These are phyloP conservation scores for Macaca nemestrina DNA, from an alignment of 2,113 vertebrate species.

Conservation along the genomic window DNA sequence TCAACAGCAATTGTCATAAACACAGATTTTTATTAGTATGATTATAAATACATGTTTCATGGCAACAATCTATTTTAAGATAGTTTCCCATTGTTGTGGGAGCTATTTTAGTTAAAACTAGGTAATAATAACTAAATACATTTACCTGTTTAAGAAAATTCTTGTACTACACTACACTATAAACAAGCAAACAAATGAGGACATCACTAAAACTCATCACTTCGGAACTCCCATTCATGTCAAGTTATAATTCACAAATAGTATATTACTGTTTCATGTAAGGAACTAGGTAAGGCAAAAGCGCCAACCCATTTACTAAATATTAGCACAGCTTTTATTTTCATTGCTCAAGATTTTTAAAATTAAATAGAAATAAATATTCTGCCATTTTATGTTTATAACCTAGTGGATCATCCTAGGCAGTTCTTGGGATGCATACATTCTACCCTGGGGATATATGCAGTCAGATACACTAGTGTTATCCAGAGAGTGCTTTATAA, in stretches of 20 bases:
- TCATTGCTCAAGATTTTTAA: not conserved
- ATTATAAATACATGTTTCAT: not conserved
- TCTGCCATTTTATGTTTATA: not conserved
- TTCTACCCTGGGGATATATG: not conserved
- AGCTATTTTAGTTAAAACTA: not conserved
- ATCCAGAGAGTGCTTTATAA: not conserved
- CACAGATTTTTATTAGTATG: not conserved
- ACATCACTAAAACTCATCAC: not conserved
- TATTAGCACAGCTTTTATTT: not conserved
- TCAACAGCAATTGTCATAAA: not conserved
- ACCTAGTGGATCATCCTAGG: not conserved
- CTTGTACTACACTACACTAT: not conserved
- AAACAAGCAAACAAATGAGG: not conserved
- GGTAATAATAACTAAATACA: not conserved
- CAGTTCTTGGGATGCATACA: not conserved
- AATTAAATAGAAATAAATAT: not conserved
- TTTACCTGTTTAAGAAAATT: not conserved
- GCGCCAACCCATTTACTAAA: not conserved
- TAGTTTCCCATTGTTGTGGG: not conserved
- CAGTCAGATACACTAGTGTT: not conserved
- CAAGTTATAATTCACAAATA: not conserved
- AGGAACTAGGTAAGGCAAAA: not conserved
- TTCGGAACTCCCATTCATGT: not conserved
- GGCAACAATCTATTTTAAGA: not conserved
- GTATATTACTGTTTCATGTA: not conserved